These are phyloP conservation scores for Eristalis tenax DNA, from an alignment of 2,888 invertebrate genomes.

Conservation along the genomic window DNA sequence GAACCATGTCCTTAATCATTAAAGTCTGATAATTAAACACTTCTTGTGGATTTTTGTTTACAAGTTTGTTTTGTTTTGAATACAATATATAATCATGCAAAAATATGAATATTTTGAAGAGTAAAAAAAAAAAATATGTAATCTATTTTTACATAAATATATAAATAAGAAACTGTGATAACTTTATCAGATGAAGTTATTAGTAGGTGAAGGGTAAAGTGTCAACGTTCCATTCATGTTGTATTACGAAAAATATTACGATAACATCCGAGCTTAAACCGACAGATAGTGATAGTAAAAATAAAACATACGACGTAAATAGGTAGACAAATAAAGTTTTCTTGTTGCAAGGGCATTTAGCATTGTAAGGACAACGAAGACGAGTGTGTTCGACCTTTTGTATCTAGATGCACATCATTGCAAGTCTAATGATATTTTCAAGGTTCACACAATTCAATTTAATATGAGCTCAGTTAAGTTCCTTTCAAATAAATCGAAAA, in stretches of 20 bases:
- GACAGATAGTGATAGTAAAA: conserved; percentile 57
- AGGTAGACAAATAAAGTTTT: neutral
- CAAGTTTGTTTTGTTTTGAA: neutral
- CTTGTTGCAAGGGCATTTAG: neutral
- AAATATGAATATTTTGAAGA: conserved; percentile 4
- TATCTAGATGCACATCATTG: neutral
- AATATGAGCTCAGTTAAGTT: neutral
- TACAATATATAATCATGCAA: neutral
- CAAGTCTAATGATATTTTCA: neutral
- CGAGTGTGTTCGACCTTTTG: neutral
- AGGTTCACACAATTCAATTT: neutral
- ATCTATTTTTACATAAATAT: neutral
- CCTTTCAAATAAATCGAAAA: neutral
- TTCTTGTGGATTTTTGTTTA: neutral
- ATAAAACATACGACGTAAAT: conserved; percentile 39
- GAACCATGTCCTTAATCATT: conserved; percentile 34
- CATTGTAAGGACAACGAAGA: neutral
- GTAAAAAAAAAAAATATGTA: conserved; percentile 7
- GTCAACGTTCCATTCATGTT: conserved; percentile 5
- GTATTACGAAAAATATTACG: conserved; percentile 9
- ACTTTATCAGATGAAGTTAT: conserved; percentile 43
- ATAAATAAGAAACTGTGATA: conserved; percentile 51
- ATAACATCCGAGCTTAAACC: conserved; percentile 57
- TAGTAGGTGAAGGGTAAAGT: conserved; percentile 3
- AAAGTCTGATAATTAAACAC: conserved; percentile 48